A percentile compares a stretch with the other conserved stretches of the same genome.
Evolutionary conservation across 1,140 invertebrate species (phyloP).

Genomic region (Dendrolimus kikuchii): DNA sequence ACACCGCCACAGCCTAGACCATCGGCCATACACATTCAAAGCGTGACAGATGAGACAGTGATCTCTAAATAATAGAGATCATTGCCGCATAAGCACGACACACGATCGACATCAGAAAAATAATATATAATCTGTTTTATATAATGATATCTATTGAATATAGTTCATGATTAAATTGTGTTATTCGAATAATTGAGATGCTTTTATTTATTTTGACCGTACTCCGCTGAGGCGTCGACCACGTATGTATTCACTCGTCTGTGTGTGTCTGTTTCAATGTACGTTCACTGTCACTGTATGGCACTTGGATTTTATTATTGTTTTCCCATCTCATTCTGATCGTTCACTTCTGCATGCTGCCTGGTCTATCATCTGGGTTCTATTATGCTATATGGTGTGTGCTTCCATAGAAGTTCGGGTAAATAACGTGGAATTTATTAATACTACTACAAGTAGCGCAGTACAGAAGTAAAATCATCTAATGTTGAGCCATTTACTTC

Average conservation of each 20-base stretch:
- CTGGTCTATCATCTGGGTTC: constrained; percentile 25
- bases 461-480: no score
- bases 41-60: constrained; percentile 63
- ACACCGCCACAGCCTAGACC: constrained; percentile 57
- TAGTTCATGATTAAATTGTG: constrained; percentile 72
- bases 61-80: constrained; percentile 46
- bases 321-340: constrained; percentile 44
- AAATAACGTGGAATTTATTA: no score
- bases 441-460: no score
- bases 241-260: constrained; percentile 70
- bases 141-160: constrained; percentile 61
- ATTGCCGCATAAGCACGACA: constrained; percentile 63
- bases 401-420: constrained; percentile 2
- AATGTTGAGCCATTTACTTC: no score
- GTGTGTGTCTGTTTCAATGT: constrained; percentile 70
- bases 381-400: constrained; percentile 12
- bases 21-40: constrained; percentile 58
- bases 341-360: constrained; percentile 63
- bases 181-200: constrained; percentile 69
- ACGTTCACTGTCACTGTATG: constrained; percentile 62
- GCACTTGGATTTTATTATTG: constrained; percentile 42
- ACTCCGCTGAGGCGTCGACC: constrained; percentile 68
- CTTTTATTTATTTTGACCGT: constrained; percentile 72
- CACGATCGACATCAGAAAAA: constrained; percentile 62
- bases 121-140: constrained; percentile 69